phyloP scores from a whole-genome alignment of 2,113 vertebrate genomes.

The Pseudorectes ferrugineus region DNA sequence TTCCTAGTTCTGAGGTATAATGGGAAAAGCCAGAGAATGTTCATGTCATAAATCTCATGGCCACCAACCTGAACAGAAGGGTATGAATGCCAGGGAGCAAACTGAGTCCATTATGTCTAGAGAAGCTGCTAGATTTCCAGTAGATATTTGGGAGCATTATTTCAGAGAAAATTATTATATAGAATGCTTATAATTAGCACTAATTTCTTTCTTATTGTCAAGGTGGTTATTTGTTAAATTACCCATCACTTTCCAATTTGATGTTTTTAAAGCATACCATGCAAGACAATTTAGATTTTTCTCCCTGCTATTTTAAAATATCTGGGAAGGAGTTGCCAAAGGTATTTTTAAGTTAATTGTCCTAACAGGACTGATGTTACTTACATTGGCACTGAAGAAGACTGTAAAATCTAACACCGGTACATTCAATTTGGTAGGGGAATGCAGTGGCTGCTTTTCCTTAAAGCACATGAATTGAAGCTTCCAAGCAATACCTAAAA shows the following conservation, averaged over 20 bases:
- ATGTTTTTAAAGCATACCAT: constrained; percentile 52
- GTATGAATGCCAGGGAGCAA: not conserved
- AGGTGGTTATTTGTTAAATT: constrained; percentile 45
- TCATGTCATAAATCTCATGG: not conserved
- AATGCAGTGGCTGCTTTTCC: not conserved
- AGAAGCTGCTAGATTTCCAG: not conserved
- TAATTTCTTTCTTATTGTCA: constrained; percentile 45
- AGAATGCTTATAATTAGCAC: not conserved
- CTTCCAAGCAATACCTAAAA: not conserved
- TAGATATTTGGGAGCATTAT: not conserved
- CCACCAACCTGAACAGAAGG: not conserved
- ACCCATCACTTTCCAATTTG: constrained; percentile 47
- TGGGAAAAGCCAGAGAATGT: not conserved
- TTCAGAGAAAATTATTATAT: not conserved
- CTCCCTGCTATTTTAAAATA: constrained; percentile 48
- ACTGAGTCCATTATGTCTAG: not conserved
- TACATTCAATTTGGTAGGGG: not conserved
- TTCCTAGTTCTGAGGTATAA: not conserved
- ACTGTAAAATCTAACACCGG: not conserved
- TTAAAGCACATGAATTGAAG: not conserved
- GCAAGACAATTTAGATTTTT: constrained; percentile 51
- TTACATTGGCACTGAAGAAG: not conserved
- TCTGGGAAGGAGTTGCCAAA: constrained; percentile 25
- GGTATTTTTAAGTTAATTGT: constrained; percentile 64
- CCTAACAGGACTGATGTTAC: not conserved